Percentiles rank a stretch among this genome's conserved stretches.
phyloP scores from a whole-genome alignment of 2,888 invertebrate genomes.

The Synergus itoensis region DNA sequence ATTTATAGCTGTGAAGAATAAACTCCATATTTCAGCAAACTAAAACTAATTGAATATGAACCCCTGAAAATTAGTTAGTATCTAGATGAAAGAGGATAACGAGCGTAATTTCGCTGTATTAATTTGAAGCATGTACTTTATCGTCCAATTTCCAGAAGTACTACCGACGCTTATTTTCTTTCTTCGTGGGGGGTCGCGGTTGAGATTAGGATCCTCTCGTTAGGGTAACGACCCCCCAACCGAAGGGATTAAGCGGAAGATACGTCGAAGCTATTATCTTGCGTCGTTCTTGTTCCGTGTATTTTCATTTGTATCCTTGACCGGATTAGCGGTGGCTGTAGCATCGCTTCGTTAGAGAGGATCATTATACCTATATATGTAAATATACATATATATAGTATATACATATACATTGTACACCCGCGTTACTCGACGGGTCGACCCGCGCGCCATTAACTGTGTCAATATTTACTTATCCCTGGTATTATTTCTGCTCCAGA shows the following conservation, averaged over 20 bases:
- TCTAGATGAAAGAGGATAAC: neutral
- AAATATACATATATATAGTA: no score
- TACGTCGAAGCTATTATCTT: conserved; percentile 47
- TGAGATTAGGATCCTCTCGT: conserved; percentile 51
- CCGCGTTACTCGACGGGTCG: conserved; percentile 40
- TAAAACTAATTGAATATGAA: neutral
- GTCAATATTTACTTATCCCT: conserved; percentile 62
- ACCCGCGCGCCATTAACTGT: conserved; percentile 59
- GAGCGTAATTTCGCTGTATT: conserved; percentile 3
- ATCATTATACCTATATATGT: neutral
- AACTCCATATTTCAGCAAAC: neutral
- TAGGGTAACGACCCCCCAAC: conserved; percentile 47
- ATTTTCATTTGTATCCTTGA: conserved; percentile 38
- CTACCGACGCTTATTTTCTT: conserved; percentile 24
- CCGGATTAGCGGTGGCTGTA: conserved; percentile 43
- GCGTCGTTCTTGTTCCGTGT: conserved; percentile 33
- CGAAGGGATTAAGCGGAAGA: conserved; percentile 47
- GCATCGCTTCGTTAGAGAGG: neutral
- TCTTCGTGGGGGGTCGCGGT: conserved; percentile 23
- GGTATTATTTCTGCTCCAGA: conserved; percentile 61
- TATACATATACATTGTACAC: conserved; percentile 27
- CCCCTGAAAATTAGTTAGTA: neutral
- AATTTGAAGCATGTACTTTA: conserved; percentile 17
- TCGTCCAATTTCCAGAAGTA: conserved; percentile 23
- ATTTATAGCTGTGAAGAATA: neutral